Base-by-base conservation (phyloP, 2,113 vertebrate species). In the Paradisaea rubra region DNA sequence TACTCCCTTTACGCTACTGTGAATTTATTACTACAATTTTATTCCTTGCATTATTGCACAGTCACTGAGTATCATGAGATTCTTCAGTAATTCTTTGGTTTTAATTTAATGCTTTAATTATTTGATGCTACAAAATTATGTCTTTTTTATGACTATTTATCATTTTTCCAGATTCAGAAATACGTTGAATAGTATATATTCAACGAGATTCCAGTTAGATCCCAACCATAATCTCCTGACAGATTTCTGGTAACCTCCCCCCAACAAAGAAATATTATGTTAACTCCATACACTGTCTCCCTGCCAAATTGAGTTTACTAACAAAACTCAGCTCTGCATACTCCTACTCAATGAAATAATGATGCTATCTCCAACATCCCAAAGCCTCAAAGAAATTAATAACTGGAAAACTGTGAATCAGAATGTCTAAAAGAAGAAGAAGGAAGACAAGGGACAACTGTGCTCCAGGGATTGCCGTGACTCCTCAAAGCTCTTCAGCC, bases 81-180 rank as follows among this genome's bases (percentile, higher is more conserved):
- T 63, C 64, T 81, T 77, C 54, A 57, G 35, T 66, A 88, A 91
- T 86, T 83, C 64, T 86, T 70, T 0, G 0, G 15, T 53, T 91
- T 96, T 83, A 96, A 95, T 93, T 91, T 93, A 95, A 90, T 54
- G 76, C 35, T 90, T 91, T 90, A 83, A 94, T 93, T 90, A 95
- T 92, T 94, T 57, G 63, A 90, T 90, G 33, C 31, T 69, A 59
- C n/a, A 88, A 52, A 93, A 90, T 59, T 89, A 77, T 20, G 8
- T 25, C 20, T 45, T 95, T 77, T 86, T 45, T 45, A 70, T 61
- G n/a, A 70, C 37, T 63, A 50, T 49, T 60, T 15, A 8, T 54
- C 35, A 71, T 35, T 91, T 91, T 70, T 81, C 50, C 45, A 81
- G 76, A 83, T 65, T 88, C 41, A 42, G 42, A 39, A 94, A 72